These are phyloP conservation scores for Aptenodytes forsteri DNA, from an alignment of 2,113 vertebrate genomes.

Conservation along the genomic window DNA sequence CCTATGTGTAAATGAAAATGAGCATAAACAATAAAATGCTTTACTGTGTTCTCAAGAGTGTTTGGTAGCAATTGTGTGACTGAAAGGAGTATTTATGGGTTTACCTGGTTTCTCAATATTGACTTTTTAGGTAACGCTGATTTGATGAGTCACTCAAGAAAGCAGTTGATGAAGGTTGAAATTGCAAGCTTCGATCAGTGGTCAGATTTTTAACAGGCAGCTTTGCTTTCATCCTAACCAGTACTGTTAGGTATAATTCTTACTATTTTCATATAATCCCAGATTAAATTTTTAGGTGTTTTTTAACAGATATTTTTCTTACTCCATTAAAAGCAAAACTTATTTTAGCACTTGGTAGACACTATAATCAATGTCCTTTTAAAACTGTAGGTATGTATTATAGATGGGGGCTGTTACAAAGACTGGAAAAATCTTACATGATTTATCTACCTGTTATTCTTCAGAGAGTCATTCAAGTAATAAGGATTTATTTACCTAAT, in stretches of 20 bases:
- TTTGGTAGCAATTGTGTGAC: conserved; percentile 53
- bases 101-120: conserved; percentile 21
- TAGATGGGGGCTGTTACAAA: not conserved
- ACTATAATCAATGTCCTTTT: not conserved
- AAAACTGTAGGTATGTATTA: not conserved
- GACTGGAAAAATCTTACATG: not conserved
- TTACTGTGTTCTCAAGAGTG: conserved; percentile 71
- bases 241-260: not conserved
- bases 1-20: conserved; percentile 75
- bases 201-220: not conserved
- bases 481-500: not conserved
- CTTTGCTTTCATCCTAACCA: not conserved
- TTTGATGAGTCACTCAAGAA: conserved; percentile 50
- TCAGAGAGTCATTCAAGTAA: not conserved
- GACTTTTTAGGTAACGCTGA: conserved; percentile 22
- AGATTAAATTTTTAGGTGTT: not conserved
- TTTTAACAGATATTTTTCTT: not conserved
- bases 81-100: conserved; percentile 23
- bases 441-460: not conserved
- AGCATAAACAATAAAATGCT: conserved; percentile 75
- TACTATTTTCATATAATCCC: not conserved
- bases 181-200: not conserved
- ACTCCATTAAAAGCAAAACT: not conserved
- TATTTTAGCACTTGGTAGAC: not conserved
- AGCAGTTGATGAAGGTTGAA: not conserved